Evolutionary conservation across 2,797 vertebrate genomes (phyloP).

Genomic region (Eleutherodactylus coqui): DNA sequence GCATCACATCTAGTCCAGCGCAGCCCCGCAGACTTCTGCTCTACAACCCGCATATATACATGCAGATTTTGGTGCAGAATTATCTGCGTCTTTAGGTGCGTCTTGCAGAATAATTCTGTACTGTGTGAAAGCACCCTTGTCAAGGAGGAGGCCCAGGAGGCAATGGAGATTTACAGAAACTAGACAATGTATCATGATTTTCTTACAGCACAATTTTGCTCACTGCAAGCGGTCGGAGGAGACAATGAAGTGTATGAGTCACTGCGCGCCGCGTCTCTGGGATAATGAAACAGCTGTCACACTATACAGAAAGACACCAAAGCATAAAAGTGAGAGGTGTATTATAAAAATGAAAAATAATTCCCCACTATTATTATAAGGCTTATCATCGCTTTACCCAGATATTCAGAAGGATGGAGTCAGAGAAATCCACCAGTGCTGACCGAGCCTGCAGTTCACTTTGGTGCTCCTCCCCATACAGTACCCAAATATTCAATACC

Average conservation of each 20-base stretch:
- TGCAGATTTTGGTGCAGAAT: too few relatives aligned
- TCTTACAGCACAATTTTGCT: neutral
- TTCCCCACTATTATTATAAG: neutral
- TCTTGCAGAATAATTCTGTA: too few relatives aligned
- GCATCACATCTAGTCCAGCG: too few relatives aligned
- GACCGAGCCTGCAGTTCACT: neutral
- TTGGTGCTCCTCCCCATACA: neutral
- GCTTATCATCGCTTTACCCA: neutral
- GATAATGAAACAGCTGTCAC: neutral
- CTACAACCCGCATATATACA: too few relatives aligned
- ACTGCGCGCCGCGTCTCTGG: neutral
- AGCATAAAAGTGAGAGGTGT: neutral
- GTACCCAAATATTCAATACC: neutral
- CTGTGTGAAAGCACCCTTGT: too few relatives aligned
- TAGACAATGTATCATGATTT: neutral
- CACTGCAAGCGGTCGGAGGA: neutral
- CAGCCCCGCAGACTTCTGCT: too few relatives aligned
- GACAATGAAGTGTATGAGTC: conserved; percentile 1
- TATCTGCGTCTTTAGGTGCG: too few relatives aligned
- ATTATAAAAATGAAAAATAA: neutral
- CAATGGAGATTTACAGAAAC: neutral
- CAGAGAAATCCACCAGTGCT: neutral
- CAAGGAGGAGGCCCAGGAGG: neutral
- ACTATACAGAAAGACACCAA: neutral
- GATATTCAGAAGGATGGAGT: neutral